Evolutionary conservation across 2,797 vertebrate species (phyloP).

Genomic region (Onychomys torridus): DNA sequence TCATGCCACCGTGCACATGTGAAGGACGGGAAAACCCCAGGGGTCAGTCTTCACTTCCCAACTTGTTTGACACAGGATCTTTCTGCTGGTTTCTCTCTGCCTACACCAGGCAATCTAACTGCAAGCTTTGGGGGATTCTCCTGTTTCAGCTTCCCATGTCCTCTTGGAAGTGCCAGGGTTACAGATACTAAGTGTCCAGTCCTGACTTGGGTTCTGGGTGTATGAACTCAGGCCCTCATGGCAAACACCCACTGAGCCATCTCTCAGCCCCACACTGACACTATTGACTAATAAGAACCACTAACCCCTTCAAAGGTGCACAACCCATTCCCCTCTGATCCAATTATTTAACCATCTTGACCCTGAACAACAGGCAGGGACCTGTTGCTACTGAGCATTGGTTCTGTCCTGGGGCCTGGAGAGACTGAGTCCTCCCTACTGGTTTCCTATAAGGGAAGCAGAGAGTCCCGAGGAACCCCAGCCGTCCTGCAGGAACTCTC

Average conservation of each 20-base stretch:
- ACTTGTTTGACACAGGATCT: not conserved
- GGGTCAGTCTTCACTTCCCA: not conserved
- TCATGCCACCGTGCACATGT: not conserved
- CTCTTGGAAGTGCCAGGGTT: not conserved
- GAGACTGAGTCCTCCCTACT: too few species aligned
- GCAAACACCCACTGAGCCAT: not conserved
- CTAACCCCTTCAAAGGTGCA: not conserved
- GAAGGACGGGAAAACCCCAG: too few species aligned
- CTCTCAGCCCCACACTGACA: not conserved
- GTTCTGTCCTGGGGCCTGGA: not conserved
- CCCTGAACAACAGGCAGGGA: accelerated
- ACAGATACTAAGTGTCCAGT: not conserved
- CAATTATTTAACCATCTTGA: not conserved
- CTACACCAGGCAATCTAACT: not conserved
- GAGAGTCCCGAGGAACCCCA: not conserved
- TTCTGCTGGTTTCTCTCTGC: not conserved
- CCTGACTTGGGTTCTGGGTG: not conserved
- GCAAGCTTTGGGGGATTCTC: not conserved
- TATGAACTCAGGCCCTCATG: not conserved
- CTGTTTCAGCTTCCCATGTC: not conserved
- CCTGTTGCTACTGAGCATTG: not conserved
- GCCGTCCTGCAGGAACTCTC: not conserved
- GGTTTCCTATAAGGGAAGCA: not conserved
- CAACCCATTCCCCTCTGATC: accelerated
- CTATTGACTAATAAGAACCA: not conserved